Base-by-base conservation (phyloP, 2,113 vertebrate genomes). In the Dromaius novaehollandiae region DNA sequence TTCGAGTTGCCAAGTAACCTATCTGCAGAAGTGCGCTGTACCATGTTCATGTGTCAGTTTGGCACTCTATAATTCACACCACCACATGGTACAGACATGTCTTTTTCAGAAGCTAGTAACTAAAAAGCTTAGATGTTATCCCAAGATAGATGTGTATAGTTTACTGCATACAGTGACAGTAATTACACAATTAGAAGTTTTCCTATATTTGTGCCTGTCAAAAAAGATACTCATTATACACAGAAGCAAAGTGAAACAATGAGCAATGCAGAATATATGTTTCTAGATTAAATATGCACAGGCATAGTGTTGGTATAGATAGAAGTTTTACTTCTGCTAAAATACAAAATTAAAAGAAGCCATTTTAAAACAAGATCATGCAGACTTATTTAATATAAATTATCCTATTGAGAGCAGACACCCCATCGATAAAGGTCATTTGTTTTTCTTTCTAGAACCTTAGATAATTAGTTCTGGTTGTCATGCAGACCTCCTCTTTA, bases 401-500 rank as follows among this genome's bases (percentile, higher is more conserved):
- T 11, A 36, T 21, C 42, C 42, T 34, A 6, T 7, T 71, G 60
- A 44, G 46, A 92, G 74, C 50, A 91, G 68, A 44, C 15, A 61
- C 24, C 44, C 48, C 17, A 21, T 66, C 64, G 77, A 58, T 69
- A 86, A 87, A 80, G 50, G 34, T 58, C 36, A 65, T 53, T 70
- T 76, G 42, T 58, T 32, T 30, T 0, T 65, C 95, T 93, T 83
- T 88, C 25, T 79, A 91, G 76, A 91, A 70, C 42, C 42, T 68
- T 80, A 82, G 69, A 73, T 56, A 91, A 86, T 46, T 95, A 81
- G 69, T 91, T 95, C 44, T 83, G 34, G 44, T 89, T 87, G 92
- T 86, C 95, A 97, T 5, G 32, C 84, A 96, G 90, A 88, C 95
- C 89, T 95, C 61, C 50, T 78, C 68, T 79, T 69, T 63, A 48